Evolutionary conservation across 1,140 invertebrate genomes (phyloP), one percentile per base, ranked within the genome.

Genomic region (Cotesia chilonis): DNA sequence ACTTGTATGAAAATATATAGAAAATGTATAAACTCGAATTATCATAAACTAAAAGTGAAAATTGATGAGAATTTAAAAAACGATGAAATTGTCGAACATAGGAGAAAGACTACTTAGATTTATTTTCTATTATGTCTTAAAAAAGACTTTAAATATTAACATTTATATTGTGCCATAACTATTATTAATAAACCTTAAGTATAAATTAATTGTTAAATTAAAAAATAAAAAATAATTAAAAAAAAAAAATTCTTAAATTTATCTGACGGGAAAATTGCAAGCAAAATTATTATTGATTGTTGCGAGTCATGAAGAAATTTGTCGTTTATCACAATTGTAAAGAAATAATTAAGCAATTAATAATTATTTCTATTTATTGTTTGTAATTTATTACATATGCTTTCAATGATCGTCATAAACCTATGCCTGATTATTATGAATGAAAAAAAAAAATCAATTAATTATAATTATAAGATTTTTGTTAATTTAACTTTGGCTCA

Each of bases 161-260:
- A 84, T 85, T 85, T 83, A 83, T 84, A 85, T 84, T 82, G 85
- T 87, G 85, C 85, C 85, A 87, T 87, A 87, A 84, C 78, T 84
- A 84, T 82, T 83, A 84, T 84, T 84, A 84, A 83, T 74, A 75
- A 80, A 81, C 78, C 78, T 81, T 84, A 83, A 84, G 80, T 85
- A 82, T 82, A 84, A 83, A 84, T 82, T 82, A 82, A 84, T 83
- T 84, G 83, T 84, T 84, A 82, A 77, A 75, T 47, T 47, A 47
- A 47, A 47, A 47, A 28, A 28, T 28, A 47, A 47, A 47, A 47
- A 47, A 47, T 47, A 47, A 47, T 47, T 47, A 47, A 47, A 47
- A 47, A 41, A 83, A 82, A 81, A 77, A 60, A 67, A 68, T 81
- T 83, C 82, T 83, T 81, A 83, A 83, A 84, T 85, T 84, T 85